Evolutionary conservation across 2,888 invertebrate genomes (phyloP).

Genomic region (Lacanobia wlatinum): DNA sequence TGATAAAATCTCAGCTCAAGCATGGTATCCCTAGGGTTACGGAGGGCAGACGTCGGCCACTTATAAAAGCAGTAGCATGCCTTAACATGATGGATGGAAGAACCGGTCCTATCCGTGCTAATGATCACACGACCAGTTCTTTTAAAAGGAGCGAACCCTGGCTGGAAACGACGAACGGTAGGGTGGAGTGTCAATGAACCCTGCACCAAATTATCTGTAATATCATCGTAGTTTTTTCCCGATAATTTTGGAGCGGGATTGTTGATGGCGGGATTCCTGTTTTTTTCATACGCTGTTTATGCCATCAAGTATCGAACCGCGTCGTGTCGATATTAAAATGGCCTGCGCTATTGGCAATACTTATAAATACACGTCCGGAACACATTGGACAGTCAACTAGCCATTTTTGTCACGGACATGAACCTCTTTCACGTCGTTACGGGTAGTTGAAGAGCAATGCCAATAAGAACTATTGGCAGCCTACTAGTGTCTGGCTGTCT

Average conservation of each 20-base stretch:
- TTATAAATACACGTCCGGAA: neutral
- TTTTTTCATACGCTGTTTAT: conserved; percentile 3
- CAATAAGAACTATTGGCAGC: neutral
- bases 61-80: conserved; percentile 56
- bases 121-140: conserved; percentile 56
- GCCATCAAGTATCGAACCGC: neutral
- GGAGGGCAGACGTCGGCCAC: conserved; percentile 33
- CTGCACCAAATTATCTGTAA: conserved; percentile 41
- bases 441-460: no score
- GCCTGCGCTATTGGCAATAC: neutral
- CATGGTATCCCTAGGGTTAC: conserved; percentile 39
- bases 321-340: conserved; percentile 2
- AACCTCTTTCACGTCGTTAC: no score
- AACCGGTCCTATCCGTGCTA: conserved; percentile 54
- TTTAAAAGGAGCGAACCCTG: conserved; percentile 54
- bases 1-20: conserved; percentile 34
- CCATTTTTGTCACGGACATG: no score
- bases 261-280: neutral
- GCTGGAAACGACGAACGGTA: conserved; percentile 40
- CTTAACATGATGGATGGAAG: conserved; percentile 54
- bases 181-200: conserved; percentile 52
- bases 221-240: conserved; percentile 19
- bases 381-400: neutral
- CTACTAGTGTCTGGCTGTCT: neutral
- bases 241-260: conserved; percentile 7